Evolutionary conservation across 2,888 invertebrate genomes (phyloP), one percentile per base, ranked within the genome.

Genomic region (Andrena haemorrhoa): DNA sequence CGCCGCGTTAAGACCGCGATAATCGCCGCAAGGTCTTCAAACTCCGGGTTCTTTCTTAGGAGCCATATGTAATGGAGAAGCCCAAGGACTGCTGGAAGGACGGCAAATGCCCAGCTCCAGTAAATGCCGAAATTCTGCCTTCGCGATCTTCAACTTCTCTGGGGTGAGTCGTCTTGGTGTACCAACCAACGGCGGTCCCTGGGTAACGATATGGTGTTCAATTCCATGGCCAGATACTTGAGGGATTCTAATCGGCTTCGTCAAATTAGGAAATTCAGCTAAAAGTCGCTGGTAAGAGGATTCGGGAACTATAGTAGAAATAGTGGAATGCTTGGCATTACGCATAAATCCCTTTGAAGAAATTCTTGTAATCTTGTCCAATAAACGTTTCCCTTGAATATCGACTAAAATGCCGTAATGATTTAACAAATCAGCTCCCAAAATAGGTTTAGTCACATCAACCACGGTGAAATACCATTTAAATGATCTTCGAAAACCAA

Each of bases 121-220:
- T 41, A 69, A 53, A 23, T 47, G 69, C 8, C 63, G 35, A 35
- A 75, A 63, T 53, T 66, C 75, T 5, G 47, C 33, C 20, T n/a
- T 26, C 0, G 60, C 60, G 0, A 75, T 10, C n/a, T 33, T 61
- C 6, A 56, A 23, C 3, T 33, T 68, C 12, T 63, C 49, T 2
- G 20, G 35, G 1, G 68, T 23, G 0, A 61, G 12, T 1, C 60
- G 49, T n/a, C 60, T 26, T 0, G 74, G 49, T 0, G 23, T 12
- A 5, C 68, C 51, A 0, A 33, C 65, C 4, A 68, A 6, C 0
- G 47, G 68, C 3, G 61, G 0, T n/a, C n/a, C n/a, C n/a, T n/a
- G n/a, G n/a, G n/a, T n/a, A n/a, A n/a, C n/a, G n/a, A n/a, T n/a
- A n/a, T 53, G 10, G 2, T 63, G 60, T 2, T 8, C 7, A 0